Conservation (phyloP, 1,140 invertebrate species). For the Brachionus koreanus region DNA sequence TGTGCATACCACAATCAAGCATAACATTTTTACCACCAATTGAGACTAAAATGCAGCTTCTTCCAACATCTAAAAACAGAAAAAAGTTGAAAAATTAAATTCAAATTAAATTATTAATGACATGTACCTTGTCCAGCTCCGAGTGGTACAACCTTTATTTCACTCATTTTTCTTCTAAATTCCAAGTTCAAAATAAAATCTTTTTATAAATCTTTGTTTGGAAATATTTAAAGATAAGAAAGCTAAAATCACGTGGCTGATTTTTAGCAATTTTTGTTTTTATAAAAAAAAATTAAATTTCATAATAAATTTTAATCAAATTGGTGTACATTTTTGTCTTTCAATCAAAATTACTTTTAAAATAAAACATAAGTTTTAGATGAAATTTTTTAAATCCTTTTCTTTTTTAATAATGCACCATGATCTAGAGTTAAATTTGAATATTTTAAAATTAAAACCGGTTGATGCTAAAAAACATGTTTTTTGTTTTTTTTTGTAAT, state of each 20-base stretch:
- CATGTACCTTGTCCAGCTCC: conserved; percentile 43
- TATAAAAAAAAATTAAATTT: no score
- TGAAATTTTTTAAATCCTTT: no score
- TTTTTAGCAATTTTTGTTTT: no score
- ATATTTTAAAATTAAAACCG: no score
- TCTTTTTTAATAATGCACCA: no score
- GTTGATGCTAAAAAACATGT: no score
- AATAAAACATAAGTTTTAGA: no score
- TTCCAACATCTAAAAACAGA: conserved; percentile 75
- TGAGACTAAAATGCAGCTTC: conserved; percentile 90
- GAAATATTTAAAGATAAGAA: no score
- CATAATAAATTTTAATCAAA: neutral
- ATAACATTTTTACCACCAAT: conserved; percentile 98
- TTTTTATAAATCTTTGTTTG: no score
- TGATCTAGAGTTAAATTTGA: no score
- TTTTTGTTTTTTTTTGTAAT: no score
- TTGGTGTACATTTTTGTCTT: neutral
- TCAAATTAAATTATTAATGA: neutral
- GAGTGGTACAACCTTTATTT: conserved; percentile 37
- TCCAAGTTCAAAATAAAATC: neutral
- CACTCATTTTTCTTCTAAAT: conserved; percentile 6
- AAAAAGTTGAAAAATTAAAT: neutral
- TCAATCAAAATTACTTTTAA: neutral
- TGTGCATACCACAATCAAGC: conserved; percentile 99
- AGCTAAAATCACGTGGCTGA: no score